Conservation (phyloP, 2,888 invertebrate genomes). For the Smittia sp. region DNA sequence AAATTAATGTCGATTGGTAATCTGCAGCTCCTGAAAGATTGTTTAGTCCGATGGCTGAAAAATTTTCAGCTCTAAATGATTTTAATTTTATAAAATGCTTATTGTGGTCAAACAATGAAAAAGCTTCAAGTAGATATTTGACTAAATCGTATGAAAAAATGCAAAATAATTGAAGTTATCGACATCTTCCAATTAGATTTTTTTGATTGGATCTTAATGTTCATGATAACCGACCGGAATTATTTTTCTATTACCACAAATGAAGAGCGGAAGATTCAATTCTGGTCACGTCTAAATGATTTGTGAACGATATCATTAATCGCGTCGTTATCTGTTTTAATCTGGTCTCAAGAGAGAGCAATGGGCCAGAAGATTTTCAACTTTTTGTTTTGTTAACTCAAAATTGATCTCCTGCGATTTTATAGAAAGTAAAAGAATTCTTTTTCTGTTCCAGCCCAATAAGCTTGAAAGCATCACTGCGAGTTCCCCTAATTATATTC, state of each 20-base stretch:
- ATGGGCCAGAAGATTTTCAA: neutral
- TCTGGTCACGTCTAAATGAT: conserved; percentile 33
- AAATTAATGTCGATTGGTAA: no score
- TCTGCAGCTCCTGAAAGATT: no score
- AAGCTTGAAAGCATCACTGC: conserved; percentile 12
- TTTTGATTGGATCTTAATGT: no score
- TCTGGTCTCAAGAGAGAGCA: neutral
- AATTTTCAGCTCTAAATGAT: no score
- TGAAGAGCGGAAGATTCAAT: neutral
- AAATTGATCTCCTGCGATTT: conserved; percentile 28
- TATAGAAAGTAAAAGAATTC: neutral
- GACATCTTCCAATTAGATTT: no score
- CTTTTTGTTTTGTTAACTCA: conserved; percentile 35
- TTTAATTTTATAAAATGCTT: no score
- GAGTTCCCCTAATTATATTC: conserved; percentile 25
- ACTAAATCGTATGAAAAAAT: no score
- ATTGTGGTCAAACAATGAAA: no score
- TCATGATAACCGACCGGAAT: no score
- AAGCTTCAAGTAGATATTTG: no score
- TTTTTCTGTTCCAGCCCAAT: conserved; percentile 3
- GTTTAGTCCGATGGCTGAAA: no score
- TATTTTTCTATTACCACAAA: neutral
- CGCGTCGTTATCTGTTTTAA: conserved; percentile 24
- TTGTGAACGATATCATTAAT: conserved; percentile 23
- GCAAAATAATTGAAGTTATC: no score